Evolutionary conservation across 2,888 invertebrate species (phyloP), one percentile per base, ranked within the genome.

Genomic region (Aleiodes alternator): DNA sequence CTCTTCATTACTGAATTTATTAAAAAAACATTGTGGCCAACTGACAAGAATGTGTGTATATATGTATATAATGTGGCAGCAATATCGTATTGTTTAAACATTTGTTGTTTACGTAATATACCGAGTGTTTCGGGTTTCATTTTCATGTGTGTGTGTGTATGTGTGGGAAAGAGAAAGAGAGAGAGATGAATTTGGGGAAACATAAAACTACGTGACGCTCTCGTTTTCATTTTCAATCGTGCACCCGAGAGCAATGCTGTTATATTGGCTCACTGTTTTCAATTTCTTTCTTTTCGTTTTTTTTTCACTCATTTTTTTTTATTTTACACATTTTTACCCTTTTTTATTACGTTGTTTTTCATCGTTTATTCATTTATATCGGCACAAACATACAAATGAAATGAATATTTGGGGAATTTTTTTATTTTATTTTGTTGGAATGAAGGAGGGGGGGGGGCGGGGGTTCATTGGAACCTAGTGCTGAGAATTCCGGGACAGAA

Each of bases 401-500:
- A 38, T 59, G 68, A 70, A 71, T 43, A 50, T 71, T 53, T 48
- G 23, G 23, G 23, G 23, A n/a, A n/a, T 23, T 23, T 23, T 23
- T 23, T 23, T 23, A 1, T 23, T 23, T 23, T 23, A 1, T 23
- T 2, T 23, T 23, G 1, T 23, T 23, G 23, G 23, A 23, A 23
- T 23, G 1, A 23, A 23, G 2, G 2, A 23, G 2, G 2, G 23
- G 23, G 23, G 23, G 23, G 2, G 23, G 23, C 1, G 23, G 23
- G 23, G 2, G 59, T 61, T 72, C 73, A 56, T 75, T 72, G 75
- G 31, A 51, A 79, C 23, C 2, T 23, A 23, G 76, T 79, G 84
- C 82, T 80, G 83, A 82, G 79, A 79, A 76, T 80, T 83, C 78
- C 84, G 81, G 83, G 84, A 51, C 9, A 50, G 3, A 66, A 57